These are phyloP conservation scores for Ellobium chinense DNA, from an alignment of 2,888 invertebrate genomes.

Conservation along the genomic window DNA sequence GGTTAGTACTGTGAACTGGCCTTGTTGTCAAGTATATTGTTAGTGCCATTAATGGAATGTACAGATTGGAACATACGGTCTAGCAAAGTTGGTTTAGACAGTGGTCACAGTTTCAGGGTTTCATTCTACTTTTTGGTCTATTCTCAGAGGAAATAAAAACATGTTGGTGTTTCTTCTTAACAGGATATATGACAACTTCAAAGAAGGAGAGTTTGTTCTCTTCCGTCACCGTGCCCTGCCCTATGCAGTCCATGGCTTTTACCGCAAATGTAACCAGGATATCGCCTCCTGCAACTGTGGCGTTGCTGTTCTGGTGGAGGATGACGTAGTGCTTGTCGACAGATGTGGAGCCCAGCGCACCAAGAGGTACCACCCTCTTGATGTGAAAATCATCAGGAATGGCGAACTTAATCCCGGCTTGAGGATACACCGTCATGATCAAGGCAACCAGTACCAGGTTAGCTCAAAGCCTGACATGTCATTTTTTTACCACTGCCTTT, in stretches of 20 bases:
- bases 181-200: constrained; percentile 63
- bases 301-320: constrained; percentile 52
- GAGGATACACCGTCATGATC: constrained; percentile 49
- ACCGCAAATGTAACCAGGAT: constrained; percentile 48
- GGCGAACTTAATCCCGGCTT: constrained; percentile 55
- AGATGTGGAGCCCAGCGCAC: constrained; percentile 50
- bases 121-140: too few species aligned
- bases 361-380: constrained; percentile 36
- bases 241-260: constrained; percentile 57
- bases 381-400: constrained; percentile 52
- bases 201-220: constrained; percentile 68
- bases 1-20: too few species aligned
- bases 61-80: too few species aligned
- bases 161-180: too few species aligned
- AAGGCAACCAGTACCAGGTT: constrained; percentile 57
- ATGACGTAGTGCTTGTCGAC: constrained; percentile 58
- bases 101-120: too few species aligned
- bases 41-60: too few species aligned
- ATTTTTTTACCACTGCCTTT: too few species aligned
- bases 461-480: constrained; percentile 2
- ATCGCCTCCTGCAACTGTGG: constrained; percentile 59
- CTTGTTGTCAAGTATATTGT: too few species aligned
- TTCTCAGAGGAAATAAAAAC: too few species aligned
- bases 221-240: constrained; percentile 60
- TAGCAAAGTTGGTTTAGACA: too few species aligned